Base-by-base conservation (phyloP, 2,113 vertebrate genomes). In the Hypocryptadius cinnamomeus region DNA sequence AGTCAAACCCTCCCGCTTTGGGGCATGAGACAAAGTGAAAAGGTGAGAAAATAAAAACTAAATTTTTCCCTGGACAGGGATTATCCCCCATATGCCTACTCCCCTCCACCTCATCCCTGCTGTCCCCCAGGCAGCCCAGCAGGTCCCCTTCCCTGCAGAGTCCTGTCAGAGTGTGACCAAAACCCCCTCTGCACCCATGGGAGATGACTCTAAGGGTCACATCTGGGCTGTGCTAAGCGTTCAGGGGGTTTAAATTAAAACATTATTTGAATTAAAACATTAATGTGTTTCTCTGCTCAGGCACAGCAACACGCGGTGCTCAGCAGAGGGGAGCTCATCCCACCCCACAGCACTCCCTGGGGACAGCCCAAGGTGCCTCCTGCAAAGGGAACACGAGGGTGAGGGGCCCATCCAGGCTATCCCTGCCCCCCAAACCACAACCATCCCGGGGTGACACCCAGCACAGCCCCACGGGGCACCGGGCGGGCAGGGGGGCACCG, bases 261-360 rank as follows among this genome's bases (percentile, higher is more conserved):
- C 80, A 45, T 44, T 4, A 14, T 27, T 72, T 19, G 39, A 73
- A 64, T 45, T 2, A 33, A 47, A 64, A 28, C 25, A 6, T 33
- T 1, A 3, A n/a, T 0, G 1, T 0, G 5, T 30, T 31, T 44
- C 33, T 50, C 17, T 16, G 44, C 37, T 20, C 0, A 3, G 28
- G 42, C 31, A 31, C 0, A 1, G 35, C 1, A 0, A 2, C 2
- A 23, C 0, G 0, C 0, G 13, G 35, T 25, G 39, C 42, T 9
- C 1, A 2, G 74, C 23, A 24, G 42, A 68, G 19, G 11, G 31
- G 45, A 44, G 78, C 6, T 2, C 54, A 54, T 37, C 74, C 70
- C 56, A 63, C 23, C 10, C 15, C 3, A 5, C 50, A 37, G 71
- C 59, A 33, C 14, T 25, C 50, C 25, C 51, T 20, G 50, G 40